phyloP scores from a whole-genome alignment of 2,113 vertebrate species.

The Chionodraco myersi region DNA sequence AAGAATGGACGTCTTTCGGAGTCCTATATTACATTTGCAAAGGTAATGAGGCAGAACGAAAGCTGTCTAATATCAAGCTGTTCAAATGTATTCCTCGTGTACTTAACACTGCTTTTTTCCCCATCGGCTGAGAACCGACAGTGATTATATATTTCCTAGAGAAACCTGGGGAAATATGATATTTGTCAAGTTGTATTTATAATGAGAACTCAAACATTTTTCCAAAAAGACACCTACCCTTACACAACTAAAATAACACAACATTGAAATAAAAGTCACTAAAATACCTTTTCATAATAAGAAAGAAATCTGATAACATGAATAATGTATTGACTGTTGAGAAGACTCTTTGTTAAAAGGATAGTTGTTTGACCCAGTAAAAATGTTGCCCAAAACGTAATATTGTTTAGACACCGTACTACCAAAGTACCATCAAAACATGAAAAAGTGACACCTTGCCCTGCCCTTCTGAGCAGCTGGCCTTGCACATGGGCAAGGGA shows the following conservation, averaged over 20 bases:
- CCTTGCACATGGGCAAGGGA: constrained; percentile 62
- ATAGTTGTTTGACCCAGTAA: neutral
- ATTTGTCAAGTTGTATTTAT: constrained; percentile 15
- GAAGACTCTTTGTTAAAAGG: neutral
- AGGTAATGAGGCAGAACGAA: constrained; percentile 79
- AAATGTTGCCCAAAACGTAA: neutral
- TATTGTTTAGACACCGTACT: constrained; percentile 19
- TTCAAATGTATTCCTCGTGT: constrained; percentile 66
- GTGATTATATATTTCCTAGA: constrained; percentile 35
- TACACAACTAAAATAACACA: constrained; percentile 1
- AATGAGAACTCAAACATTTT: constrained; percentile 1
- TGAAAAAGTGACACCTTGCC: constrained; percentile 41
- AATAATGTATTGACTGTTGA: neutral
- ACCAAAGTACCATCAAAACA: constrained; percentile 7
- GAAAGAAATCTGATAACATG: neutral
- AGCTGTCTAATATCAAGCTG: constrained; percentile 68
- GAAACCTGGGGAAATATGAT: constrained; percentile 19
- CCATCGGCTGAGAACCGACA: constrained; percentile 30
- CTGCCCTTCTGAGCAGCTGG: constrained; percentile 72
- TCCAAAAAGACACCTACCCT: neutral
- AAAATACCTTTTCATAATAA: neutral
- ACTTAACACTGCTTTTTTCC: constrained; percentile 43
- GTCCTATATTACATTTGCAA: constrained; percentile 71
- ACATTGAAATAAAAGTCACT: neutral
- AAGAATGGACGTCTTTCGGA: constrained; percentile 55